Percentiles rank a stretch among this genome's conserved stretches.
Evolutionary conservation across 2,888 invertebrate species (phyloP).

Genomic region (Ernsta delagoae): DNA sequence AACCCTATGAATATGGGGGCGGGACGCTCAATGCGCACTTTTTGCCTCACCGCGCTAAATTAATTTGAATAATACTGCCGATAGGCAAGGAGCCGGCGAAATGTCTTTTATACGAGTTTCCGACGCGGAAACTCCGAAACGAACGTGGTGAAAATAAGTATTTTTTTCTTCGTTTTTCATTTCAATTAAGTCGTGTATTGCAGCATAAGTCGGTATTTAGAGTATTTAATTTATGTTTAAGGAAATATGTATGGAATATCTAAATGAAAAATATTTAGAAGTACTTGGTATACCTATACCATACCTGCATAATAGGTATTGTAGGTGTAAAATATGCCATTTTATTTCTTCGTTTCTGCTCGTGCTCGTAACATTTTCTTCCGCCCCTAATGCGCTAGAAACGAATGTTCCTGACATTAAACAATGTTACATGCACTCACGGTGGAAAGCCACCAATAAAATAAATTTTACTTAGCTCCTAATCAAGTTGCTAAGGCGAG

Average conservation of each 20-base stretch:
- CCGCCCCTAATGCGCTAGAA: conserved; percentile 50
- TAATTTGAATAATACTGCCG: conserved; percentile 83
- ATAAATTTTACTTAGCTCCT: conserved; percentile 75
- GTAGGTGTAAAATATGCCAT: no score
- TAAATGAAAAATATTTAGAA: no score
- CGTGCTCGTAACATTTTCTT: conserved; percentile 41
- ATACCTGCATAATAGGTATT: no score
- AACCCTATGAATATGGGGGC: conserved; percentile 80
- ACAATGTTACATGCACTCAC: conserved; percentile 56
- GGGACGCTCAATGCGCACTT: conserved; percentile 73
- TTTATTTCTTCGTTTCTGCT: not conserved
- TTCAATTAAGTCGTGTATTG: no score
- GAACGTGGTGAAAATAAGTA: conserved; percentile 46
- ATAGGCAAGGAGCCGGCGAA: conserved; percentile 73
- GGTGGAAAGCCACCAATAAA: conserved; percentile 58
- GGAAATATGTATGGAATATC: no score
- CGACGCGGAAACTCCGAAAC: conserved; percentile 65
- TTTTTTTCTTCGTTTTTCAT: conserved; percentile 53
- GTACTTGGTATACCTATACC: no score
- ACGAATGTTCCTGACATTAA: conserved; percentile 60
- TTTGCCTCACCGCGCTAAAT: conserved; percentile 80
- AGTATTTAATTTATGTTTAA: no score
- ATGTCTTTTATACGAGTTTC: conserved; percentile 80
- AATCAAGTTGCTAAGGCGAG: conserved; percentile 67
- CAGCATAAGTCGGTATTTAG: not conserved